Percentiles rank a stretch among this genome's conserved stretches.
Conservation (phyloP, 1,140 invertebrate genomes). For the Scaptomyza montana region DNA sequence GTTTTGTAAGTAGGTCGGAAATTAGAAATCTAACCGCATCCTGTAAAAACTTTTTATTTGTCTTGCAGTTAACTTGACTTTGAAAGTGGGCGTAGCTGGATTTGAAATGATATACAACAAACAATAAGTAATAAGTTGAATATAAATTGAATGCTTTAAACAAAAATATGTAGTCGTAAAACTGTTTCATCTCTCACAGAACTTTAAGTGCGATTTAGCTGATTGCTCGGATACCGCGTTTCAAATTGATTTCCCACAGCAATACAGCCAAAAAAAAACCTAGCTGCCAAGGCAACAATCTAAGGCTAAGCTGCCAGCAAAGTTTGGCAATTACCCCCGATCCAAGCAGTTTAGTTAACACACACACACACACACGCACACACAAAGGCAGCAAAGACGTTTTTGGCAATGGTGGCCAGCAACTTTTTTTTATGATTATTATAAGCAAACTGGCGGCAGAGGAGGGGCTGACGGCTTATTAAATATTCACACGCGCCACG, state of each 20-base stretch:
- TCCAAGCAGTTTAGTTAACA: constrained; percentile 74
- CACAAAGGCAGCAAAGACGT: constrained; percentile 35
- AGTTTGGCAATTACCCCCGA: constrained; percentile 77
- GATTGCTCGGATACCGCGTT: constrained; percentile 65
- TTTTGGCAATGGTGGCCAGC: constrained; percentile 55
- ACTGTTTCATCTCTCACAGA: constrained; percentile 35
- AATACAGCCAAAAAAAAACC: constrained; percentile 27
- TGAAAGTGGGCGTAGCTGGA: constrained; percentile 1
- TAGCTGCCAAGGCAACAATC: constrained; percentile 35
- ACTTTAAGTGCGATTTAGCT: constrained; percentile 58
- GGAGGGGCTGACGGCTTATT: constrained; percentile 62
- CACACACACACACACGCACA: constrained; percentile 49
- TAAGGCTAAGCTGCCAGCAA: constrained; percentile 69
- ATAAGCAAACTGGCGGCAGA: constrained; percentile 68
- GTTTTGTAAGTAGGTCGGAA: constrained; percentile 46
- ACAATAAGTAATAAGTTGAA: not conserved
- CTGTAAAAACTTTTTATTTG: constrained; percentile 53
- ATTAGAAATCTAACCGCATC: constrained; percentile 73
- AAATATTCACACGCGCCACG: constrained; percentile 82
- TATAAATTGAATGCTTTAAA: not conserved
- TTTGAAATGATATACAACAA: not conserved
- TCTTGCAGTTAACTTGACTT: constrained; percentile 40
- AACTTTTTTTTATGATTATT: constrained; percentile 81
- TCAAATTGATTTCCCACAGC: constrained; percentile 78
- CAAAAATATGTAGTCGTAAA: constrained; percentile 8